These are phyloP conservation scores for Lobophora halterata DNA, from an alignment of 2,888 invertebrate genomes.

Conservation along the genomic window DNA sequence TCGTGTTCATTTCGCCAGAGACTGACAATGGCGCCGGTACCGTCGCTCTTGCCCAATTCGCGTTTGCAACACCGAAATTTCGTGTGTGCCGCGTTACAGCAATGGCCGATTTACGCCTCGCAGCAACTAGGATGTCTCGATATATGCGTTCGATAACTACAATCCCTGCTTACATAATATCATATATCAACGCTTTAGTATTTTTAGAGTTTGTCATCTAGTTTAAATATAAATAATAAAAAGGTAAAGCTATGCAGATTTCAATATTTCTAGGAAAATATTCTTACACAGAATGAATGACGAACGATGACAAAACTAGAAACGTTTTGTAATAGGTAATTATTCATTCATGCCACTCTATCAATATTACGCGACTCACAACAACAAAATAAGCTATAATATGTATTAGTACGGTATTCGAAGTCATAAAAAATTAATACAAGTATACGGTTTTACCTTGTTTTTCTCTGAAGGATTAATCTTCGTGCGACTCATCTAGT, in stretches of 20 bases:
- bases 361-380: slow-evolving; percentile 4
- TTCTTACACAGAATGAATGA: slow-evolving; percentile 8
- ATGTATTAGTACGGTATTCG: slow-evolving; percentile 13
- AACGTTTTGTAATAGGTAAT: slow-evolving; percentile 2
- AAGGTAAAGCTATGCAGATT: not conserved
- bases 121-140: slow-evolving; percentile 30
- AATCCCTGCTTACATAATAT: no score
- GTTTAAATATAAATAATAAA: no score
- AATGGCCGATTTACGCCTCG: slow-evolving; percentile 51
- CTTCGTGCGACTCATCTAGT: slow-evolving; percentile 9
- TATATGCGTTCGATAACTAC: slow-evolving; percentile 16
- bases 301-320: slow-evolving; percentile 16
- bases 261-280: slow-evolving; percentile 4
- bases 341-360: slow-evolving; percentile 21
- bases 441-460: slow-evolving; percentile 21
- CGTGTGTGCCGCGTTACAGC: slow-evolving; percentile 71
- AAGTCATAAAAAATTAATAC: slow-evolving; percentile 20
- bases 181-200: no score
- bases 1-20: slow-evolving; percentile 72
- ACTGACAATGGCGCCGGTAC: slow-evolving; percentile 71
- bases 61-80: slow-evolving; percentile 76
- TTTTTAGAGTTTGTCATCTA: no score
- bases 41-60: slow-evolving; percentile 64
- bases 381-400: slow-evolving; percentile 14
- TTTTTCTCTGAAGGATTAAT: slow-evolving; percentile 20